Percentiles rank a stretch among this genome's conserved stretches.
Evolutionary conservation across 2,113 vertebrate genomes (phyloP).

Genomic region (Psettodes erumei): DNA sequence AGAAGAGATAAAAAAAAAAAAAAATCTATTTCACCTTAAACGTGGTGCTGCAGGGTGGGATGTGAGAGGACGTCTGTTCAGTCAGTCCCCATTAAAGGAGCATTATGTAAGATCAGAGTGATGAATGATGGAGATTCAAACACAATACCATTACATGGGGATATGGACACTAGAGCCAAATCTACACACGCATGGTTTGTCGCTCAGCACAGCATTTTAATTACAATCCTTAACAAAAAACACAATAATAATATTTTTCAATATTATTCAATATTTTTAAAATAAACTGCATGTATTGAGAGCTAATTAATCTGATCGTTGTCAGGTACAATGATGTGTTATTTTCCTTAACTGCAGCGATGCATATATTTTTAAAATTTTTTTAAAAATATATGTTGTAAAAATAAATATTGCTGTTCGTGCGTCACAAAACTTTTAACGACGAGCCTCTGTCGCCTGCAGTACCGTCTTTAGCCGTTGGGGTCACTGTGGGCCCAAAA

Average conservation of each 20-base stretch:
- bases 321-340: too few species aligned
- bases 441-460: too few species aligned
- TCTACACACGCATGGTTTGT: background rate
- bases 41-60: conserved; percentile 47
- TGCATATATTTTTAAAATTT: too few species aligned
- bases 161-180: background rate
- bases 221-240: background rate
- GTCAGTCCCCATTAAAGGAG: conserved; percentile 54
- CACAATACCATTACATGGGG: conserved; percentile 26
- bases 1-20: background rate
- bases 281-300: too few species aligned
- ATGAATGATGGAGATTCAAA: conserved; percentile 25
- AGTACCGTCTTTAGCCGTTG: background rate
- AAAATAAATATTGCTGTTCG: too few species aligned
- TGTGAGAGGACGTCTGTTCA: conserved; percentile 41
- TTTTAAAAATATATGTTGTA: too few species aligned
- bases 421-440: too few species aligned
- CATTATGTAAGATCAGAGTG: conserved; percentile 39
- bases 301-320: too few species aligned
- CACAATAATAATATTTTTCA: too few species aligned
- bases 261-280: too few species aligned
- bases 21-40: conserved; percentile 63
- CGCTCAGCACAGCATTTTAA: background rate
- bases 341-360: too few species aligned
- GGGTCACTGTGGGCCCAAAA: conserved; percentile 28